These are phyloP conservation scores for Watsonalla binaria DNA, from an alignment of 2,888 invertebrate genomes.

Conservation along the genomic window DNA sequence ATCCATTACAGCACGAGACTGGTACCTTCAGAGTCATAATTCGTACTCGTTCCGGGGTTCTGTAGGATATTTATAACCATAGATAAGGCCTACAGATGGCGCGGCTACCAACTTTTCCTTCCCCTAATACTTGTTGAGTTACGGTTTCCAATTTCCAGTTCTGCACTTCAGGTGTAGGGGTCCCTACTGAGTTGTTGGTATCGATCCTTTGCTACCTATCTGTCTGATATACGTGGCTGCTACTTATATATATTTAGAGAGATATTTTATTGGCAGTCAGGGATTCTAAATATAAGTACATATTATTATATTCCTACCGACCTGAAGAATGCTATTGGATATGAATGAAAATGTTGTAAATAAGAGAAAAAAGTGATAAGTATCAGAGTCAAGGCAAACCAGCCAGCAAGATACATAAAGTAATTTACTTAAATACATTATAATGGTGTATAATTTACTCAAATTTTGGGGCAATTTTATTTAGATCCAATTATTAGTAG, in stretches of 20 bases:
- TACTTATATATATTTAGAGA: too few species aligned
- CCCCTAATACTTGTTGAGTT: slow-evolving; percentile 78
- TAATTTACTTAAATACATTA: not conserved
- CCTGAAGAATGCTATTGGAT: too few species aligned
- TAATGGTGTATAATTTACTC: slow-evolving; percentile 4
- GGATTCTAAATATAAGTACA: too few species aligned
- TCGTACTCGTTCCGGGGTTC: slow-evolving; percentile 65
- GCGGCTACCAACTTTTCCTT: slow-evolving; percentile 66
- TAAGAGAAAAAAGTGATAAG: too few species aligned
- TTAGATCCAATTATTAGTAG: slow-evolving; percentile 49
- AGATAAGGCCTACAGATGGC: slow-evolving; percentile 78
- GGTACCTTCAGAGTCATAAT: slow-evolving; percentile 67
- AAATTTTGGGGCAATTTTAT: slow-evolving; percentile 17
- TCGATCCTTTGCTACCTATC: slow-evolving; percentile 19
- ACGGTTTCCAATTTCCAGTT: slow-evolving; percentile 74
- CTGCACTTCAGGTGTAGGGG: slow-evolving; percentile 64
- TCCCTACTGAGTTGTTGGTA: slow-evolving; percentile 36
- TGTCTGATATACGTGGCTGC: not conserved
- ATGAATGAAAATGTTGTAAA: too few species aligned
- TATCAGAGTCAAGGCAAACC: not conserved
- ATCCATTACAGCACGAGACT: slow-evolving; percentile 62
- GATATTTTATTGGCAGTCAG: too few species aligned
- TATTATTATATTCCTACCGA: too few species aligned
- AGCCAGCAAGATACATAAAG: not conserved
- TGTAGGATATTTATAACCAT: slow-evolving; percentile 66